These are phyloP conservation scores for Nineta flava DNA, from an alignment of 2,888 invertebrate species.

Conservation along the genomic window DNA sequence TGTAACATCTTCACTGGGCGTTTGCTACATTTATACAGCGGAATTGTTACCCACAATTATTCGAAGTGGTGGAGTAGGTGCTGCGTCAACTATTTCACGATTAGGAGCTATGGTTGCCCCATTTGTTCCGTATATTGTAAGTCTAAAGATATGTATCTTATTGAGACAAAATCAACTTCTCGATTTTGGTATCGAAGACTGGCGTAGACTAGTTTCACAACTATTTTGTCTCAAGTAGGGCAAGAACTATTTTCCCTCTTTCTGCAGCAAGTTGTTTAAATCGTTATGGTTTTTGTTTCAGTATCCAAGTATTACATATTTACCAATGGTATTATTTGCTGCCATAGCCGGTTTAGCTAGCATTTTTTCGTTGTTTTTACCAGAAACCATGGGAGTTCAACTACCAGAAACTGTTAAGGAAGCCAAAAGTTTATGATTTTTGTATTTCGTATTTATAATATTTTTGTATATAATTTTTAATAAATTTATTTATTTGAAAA, in stretches of 20 bases:
- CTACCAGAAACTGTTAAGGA: slow-evolving; percentile 44
- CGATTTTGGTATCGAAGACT: no score
- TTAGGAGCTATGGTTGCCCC: slow-evolving; percentile 45
- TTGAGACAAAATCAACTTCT: background rate
- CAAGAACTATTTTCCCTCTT: no score
- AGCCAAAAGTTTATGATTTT: slow-evolving; percentile 22
- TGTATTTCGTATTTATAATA: background rate
- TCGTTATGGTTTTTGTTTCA: slow-evolving; percentile 16
- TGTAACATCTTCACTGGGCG: slow-evolving; percentile 44
- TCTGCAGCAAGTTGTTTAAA: no score
- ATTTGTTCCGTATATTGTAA: slow-evolving; percentile 41
- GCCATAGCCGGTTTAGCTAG: slow-evolving; percentile 33
- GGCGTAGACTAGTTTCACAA: background rate
- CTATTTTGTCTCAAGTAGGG: background rate
- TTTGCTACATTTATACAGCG: slow-evolving; percentile 44
- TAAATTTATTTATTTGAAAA: background rate
- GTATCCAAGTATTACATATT: slow-evolving; percentile 31
- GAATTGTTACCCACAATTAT: slow-evolving; percentile 36
- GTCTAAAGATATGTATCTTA: slow-evolving; percentile 8
- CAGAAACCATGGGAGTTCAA: slow-evolving; percentile 43
- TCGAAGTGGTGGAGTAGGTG: slow-evolving; percentile 41
- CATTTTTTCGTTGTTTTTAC: slow-evolving; percentile 35
- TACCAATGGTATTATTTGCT: slow-evolving; percentile 39
- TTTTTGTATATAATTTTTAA: background rate
- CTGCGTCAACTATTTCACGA: slow-evolving; percentile 39